Base-by-base conservation (phyloP, 2,113 vertebrate species). In the Corythornis vintsioides region DNA sequence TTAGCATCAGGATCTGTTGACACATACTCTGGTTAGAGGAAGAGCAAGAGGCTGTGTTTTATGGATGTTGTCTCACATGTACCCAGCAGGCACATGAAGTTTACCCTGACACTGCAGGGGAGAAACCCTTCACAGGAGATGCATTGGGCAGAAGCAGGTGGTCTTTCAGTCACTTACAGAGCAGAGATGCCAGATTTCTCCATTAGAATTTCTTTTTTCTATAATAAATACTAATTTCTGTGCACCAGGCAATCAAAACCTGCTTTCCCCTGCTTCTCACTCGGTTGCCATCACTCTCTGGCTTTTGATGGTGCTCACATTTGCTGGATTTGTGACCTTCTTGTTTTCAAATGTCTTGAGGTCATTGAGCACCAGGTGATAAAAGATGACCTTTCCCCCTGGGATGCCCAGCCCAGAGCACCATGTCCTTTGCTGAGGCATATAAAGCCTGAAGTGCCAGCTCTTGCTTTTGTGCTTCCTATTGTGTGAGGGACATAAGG, bases 371-470 rank as follows among this genome's bases (percentile, higher is more conserved):
- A 75, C 56, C 40, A 52, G 31, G 35, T 1, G 26, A 90, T 89
- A 45, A 84, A 88, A 94, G 76, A 15, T 7, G 64, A 79, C 95
- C 93, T 88, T 59, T 96, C 92, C 60, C 76, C 35, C 2, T 5
- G 78, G 48, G 74, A 60, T 60, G 94, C 71, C 59, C 63, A 78
- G 79, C 80, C 59, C 35, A 28, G 52, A 83, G 67, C 72, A 74
- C 67, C 28, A 4, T 2, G 28, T 87, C 71, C 77, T 86, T 90
- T 73, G 52, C 61, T 15, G 70, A 86, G 47, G 47, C 13, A 6
- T 2, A 24, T 13, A 15, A 45, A 16, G 26, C 74, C 71, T 7
- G 12, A 71, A 66, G 77, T 2, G 3, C 61, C 85, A 48, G 11
- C 69, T 83, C 29, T 79, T 5, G 3, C 69, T 80, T 75, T 83